phyloP scores from a whole-genome alignment of 2,888 invertebrate genomes.

The Lathronympha strigana region DNA sequence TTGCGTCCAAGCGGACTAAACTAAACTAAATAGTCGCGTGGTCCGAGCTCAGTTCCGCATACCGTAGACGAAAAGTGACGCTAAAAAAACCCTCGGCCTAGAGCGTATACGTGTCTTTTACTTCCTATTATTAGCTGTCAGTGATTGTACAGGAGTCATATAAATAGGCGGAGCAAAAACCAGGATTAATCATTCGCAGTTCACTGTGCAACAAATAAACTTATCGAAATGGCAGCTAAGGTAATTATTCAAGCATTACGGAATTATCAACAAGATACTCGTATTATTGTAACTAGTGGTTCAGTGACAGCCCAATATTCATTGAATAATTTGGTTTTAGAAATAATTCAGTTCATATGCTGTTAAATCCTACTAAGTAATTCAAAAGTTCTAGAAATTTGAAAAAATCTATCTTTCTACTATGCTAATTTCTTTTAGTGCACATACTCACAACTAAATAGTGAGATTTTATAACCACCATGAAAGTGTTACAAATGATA shows the following conservation, averaged over 20 bases:
- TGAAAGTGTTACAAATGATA: no score
- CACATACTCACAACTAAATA: no score
- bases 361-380: no score
- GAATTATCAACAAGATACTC: no score
- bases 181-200: conserved; percentile 76
- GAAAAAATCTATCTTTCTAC: no score
- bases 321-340: no score
- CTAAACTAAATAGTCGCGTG: conserved; percentile 48
- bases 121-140: conserved; percentile 75
- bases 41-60: conserved; percentile 68
- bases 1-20: conserved; percentile 33
- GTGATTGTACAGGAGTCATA: conserved; percentile 66
- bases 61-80: conserved; percentile 69
- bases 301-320: no score
- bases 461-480: no score
- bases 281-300: no score
- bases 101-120: conserved; percentile 67
- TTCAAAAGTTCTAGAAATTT: no score
- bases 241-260: conserved; percentile 54
- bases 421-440: no score
- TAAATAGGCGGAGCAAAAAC: conserved; percentile 66
- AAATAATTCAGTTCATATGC: no score
- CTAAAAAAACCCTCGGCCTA: conserved; percentile 77
- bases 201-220: conserved; percentile 72
- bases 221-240: conserved; percentile 81